These are phyloP conservation scores for Acrocephalus scirpaceus DNA, from an alignment of 2,797 vertebrate species.

Conservation along the genomic window DNA sequence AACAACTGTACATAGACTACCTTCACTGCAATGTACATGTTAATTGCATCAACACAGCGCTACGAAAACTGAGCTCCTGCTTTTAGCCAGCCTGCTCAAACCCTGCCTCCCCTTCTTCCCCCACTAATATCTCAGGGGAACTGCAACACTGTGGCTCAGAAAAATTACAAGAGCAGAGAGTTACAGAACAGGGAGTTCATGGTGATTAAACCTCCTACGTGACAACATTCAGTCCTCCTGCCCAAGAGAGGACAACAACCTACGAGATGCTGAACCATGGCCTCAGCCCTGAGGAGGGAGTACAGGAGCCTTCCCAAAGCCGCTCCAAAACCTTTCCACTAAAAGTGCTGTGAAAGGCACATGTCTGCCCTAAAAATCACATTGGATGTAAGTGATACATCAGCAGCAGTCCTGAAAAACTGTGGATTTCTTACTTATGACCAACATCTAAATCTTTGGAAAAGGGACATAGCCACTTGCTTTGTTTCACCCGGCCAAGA, in stretches of 20 bases:
- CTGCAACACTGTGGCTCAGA: not conserved
- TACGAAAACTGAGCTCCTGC: not conserved
- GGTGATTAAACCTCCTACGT: not conserved
- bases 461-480: not conserved
- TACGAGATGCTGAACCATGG: not conserved
- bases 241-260: not conserved
- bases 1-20: not conserved
- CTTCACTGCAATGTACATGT: rapidly evolving
- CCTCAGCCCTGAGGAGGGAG: not conserved
- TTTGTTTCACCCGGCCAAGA: not conserved
- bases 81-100: not conserved
- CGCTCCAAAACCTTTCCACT: rapidly evolving
- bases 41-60: not conserved
- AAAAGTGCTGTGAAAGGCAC: not conserved
- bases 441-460: not conserved
- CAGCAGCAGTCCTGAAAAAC: not conserved
- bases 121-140: rapidly evolving
- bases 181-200: not conserved
- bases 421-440: not conserved
- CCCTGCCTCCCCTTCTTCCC: not conserved
- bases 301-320: not conserved
- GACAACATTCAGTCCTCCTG: not conserved
- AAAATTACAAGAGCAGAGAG: not conserved
- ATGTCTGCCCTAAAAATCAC: rapidly evolving
- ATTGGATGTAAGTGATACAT: not conserved